Evolutionary conservation across 2,888 invertebrate genomes (phyloP), one percentile per base, ranked within the genome.

Genomic region (Mermis nigrescens): DNA sequence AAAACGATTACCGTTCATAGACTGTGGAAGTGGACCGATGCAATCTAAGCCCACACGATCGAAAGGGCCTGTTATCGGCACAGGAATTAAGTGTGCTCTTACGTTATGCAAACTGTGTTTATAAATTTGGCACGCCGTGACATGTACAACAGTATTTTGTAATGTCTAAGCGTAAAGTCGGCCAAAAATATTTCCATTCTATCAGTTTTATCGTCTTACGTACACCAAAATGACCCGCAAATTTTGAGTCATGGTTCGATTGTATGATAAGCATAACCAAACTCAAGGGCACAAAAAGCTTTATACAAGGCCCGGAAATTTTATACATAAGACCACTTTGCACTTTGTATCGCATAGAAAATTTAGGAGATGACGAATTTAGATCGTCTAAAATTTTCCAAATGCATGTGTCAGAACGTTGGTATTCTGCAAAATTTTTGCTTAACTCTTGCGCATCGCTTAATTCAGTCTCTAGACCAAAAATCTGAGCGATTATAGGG

Each of bases 21-120:
- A 61, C 1, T 4, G n/a, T 12, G 64, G 63, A 2, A 68, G 58
- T 0, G 66, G 66, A 1, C 67, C 68, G n/a, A 65, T n/a, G 2
- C 64, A 27, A 54, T 66, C 68, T 26, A 62, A 59, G 1, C 63
- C 55, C 2, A 66, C 55, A 31, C 62, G 58, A 31, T 67, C 62
- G 61, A 66, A 66, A 4, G 66, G 64, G 4, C 46, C 38, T 22
- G 59, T 58, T 3, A 63, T 55, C 1, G 57, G 57, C n/a, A 57
- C 46, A 12, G 56, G 22, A 19, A 62, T 29, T 15, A 63, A 57
- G 22, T 61, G 59, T 31, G 58, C 57, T 7, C 46, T 24, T 4
- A 38, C 24, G 12, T 24, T 12, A n/a, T 24, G 38, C 19, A 12
- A 7, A n/a, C 19, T 4, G 7, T 12, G 24, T 48, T 48, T 48